These are phyloP conservation scores for Dolichoris vasculosae DNA, from an alignment of 1,140 invertebrate genomes.

Conservation along the genomic window DNA sequence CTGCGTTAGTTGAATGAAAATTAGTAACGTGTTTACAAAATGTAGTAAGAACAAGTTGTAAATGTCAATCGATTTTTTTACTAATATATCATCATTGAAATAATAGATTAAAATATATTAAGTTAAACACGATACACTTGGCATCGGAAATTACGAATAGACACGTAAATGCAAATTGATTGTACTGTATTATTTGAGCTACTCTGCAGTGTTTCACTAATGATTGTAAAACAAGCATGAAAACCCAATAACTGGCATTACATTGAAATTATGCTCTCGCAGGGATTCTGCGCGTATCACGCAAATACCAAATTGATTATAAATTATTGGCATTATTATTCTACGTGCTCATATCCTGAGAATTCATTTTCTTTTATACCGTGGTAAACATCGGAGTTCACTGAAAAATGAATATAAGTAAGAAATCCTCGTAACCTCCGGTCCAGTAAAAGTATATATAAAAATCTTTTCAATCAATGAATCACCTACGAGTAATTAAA, in stretches of 20 bases:
- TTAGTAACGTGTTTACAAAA: background rate
- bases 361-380: background rate
- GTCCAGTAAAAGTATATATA: background rate
- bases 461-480: background rate
- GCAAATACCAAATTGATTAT: constrained; percentile 21
- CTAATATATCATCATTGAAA: background rate
- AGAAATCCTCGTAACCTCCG: background rate
- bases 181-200: constrained; percentile 34
- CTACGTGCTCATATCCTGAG: background rate
- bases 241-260: constrained; percentile 10
- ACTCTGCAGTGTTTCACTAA: constrained; percentile 18
- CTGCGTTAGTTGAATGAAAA: background rate
- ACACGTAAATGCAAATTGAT: constrained; percentile 30
- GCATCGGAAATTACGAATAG: background rate
- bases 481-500: background rate
- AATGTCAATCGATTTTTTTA: constrained; percentile 4
- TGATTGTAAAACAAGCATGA: constrained; percentile 33
- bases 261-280: background rate
- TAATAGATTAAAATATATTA: background rate
- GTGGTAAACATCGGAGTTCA: background rate
- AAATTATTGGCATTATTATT: constrained; percentile 29
- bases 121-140: background rate
- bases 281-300: background rate
- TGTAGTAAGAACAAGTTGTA: background rate
- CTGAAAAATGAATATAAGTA: background rate